Percentiles rank a stretch among this genome's conserved stretches.
Evolutionary conservation across 92 coral and sea anemone species (phyloP).

Genomic region (Ricordea florida): DNA sequence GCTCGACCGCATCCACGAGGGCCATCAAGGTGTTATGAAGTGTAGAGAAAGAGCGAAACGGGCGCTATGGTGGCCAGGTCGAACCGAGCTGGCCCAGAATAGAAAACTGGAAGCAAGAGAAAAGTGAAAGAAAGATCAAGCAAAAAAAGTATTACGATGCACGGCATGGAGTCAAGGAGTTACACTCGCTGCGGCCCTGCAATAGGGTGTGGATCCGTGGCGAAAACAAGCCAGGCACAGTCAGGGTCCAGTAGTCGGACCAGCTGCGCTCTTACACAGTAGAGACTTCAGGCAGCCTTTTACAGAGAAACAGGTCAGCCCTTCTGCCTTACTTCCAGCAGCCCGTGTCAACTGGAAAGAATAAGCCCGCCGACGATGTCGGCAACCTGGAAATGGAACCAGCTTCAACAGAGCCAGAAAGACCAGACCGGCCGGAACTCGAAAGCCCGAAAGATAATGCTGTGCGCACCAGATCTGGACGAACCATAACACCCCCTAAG

Average conservation of each 20-base stretch:
- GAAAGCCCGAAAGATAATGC: not conserved
- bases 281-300: not conserved
- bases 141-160: not conserved
- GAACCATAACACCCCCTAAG: no score
- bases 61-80: no score
- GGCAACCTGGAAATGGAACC: not conserved
- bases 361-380: not conserved
- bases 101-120: not conserved
- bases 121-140: not conserved
- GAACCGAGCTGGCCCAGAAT: conserved; percentile 6
- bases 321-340: not conserved
- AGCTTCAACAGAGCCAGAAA: not conserved
- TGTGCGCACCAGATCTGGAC: not conserved
- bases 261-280: not conserved
- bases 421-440: no score
- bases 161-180: not conserved
- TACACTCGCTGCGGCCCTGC: not conserved
- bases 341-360: not conserved
- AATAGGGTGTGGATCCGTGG: not conserved
- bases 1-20: no score
- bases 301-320: not conserved
- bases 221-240: not conserved
- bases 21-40: no score
- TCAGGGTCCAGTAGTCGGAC: not conserved
- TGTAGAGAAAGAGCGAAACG: no score